Evolutionary conservation across 2,797 vertebrate species (phyloP), one percentile per base, ranked within the genome.

Genomic region (Anguilla obscura): DNA sequence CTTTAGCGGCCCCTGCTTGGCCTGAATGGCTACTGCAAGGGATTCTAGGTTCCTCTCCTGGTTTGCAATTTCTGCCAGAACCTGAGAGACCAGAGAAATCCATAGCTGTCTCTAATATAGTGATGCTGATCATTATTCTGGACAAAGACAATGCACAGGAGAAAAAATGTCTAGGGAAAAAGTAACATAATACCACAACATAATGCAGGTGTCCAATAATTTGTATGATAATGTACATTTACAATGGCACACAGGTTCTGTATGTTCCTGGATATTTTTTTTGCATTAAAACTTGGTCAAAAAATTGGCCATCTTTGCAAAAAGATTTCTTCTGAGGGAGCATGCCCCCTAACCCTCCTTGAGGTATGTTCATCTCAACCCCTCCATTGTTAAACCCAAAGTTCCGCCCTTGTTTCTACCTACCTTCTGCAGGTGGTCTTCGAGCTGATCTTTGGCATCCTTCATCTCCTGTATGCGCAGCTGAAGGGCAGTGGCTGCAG

Each of bases 391-490:
- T 54, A 54, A 54, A 54, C 52, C 52, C 52, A 54, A 54, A 54
- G 52, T 54, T 54, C 9, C 12, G 52, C 56, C 56, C 16, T 58
- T 18, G 6, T 24, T 14, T 48, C 18, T 0, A 50, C 45, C 2
- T 90, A 98, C 98, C 97, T 96, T 95, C 82, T 88, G 92, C 87
- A 99, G 94, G 21, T 99, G 96, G 0, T 91, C 92, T 85, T 98
- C 97, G 92, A 99, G 93, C 89, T 96, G 96, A 80, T 90, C 90
- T 93, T 98, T 98, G 85, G 95, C 94, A 0, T 92, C 94, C 90
- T 97, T 98, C 90, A 96, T 96, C 89, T 97, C 95, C 84, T 94
- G 94, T 89, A 97, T 89, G 18, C 97, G 94, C 0, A 92, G 95
- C 89, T 90, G 91, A 88, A 99, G 94, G 0, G 97, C 97, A 0